phyloP scores from a whole-genome alignment of 1,140 invertebrate species.

The Paraescarpia echinospica region DNA sequence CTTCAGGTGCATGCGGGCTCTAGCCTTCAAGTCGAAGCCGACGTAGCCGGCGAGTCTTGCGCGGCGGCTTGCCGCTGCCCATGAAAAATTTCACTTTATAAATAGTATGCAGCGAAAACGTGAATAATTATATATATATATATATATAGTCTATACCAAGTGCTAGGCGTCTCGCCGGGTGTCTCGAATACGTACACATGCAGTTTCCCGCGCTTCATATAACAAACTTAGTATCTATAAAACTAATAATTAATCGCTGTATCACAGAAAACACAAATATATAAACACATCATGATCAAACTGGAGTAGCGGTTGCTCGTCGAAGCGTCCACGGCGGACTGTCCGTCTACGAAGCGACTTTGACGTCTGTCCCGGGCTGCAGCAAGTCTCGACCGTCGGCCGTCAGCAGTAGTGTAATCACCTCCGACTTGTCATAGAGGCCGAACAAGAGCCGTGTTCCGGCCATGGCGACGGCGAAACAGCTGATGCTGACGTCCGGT shows the following conservation, averaged over 20 bases:
- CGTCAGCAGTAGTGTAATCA: conserved; percentile 64
- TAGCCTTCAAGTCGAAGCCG: conserved; percentile 40
- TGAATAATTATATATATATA: too few relatives aligned
- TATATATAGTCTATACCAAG: too few relatives aligned
- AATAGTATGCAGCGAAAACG: too few relatives aligned
- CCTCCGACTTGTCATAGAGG: conserved; percentile 58
- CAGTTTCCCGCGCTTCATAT: too few relatives aligned
- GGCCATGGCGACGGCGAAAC: conserved; percentile 73
- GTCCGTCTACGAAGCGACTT: neutral
- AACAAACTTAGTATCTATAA: too few relatives aligned
- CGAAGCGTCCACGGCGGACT: neutral
- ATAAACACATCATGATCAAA: too few relatives aligned
- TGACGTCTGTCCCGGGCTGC: neutral
- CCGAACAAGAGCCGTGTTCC: conserved; percentile 73
- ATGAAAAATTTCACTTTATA: too few relatives aligned
- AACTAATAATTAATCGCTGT: too few relatives aligned
- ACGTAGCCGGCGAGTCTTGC: conserved; percentile 42
- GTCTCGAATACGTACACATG: too few relatives aligned
- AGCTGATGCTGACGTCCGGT: conserved; percentile 71
- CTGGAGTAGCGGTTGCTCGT: neutral
- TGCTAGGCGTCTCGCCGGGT: too few relatives aligned
- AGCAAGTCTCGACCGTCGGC: conserved; percentile 22
- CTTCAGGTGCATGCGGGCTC: conserved; percentile 49
- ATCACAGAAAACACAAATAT: too few relatives aligned
- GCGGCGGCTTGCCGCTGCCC: conserved; percentile 32